Conservation (phyloP, 64 coral and sea anemone species). For the Actinia equina region DNA sequence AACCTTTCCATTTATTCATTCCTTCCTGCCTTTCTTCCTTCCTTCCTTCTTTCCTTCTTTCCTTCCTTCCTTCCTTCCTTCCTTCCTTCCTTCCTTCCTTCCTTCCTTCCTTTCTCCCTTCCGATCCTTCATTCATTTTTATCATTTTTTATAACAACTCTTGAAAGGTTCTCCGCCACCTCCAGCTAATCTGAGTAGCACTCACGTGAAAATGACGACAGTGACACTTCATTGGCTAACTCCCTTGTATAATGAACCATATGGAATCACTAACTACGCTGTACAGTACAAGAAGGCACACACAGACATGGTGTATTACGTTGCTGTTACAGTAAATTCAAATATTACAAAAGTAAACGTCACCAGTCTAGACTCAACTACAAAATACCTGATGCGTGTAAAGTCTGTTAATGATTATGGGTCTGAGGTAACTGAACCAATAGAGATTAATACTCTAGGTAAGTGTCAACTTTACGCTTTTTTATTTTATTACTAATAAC, state of each 20-base stretch:
- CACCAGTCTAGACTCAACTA: not conserved
- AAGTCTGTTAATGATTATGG: not conserved
- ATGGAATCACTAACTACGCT: constrained; percentile 21
- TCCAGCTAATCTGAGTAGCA: not conserved
- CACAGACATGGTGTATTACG: not conserved
- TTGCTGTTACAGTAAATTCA: not conserved
- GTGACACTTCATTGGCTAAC: not conserved
- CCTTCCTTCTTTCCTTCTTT: too few species aligned
- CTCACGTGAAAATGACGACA: not conserved
- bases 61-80: not conserved
- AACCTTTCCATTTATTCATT: too few species aligned
- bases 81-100: too few species aligned
- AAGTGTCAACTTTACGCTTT: not conserved
- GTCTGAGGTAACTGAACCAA: not conserved
- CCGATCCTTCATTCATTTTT: not conserved
- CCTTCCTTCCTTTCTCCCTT: too few species aligned
- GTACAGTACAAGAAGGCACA: constrained; percentile 12
- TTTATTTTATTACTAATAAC: too few species aligned
- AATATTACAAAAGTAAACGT: not conserved
- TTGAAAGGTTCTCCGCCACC: constrained; percentile 35
- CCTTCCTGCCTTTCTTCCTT: too few species aligned
- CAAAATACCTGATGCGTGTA: constrained; percentile 3
- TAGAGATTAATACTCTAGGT: not conserved
- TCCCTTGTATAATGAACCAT: not conserved
- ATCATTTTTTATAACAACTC: not conserved